A percentile compares a stretch with the other conserved stretches of the same genome.
These are phyloP conservation scores for Drosophila orena DNA, from an alignment of 1,140 invertebrate species.

Conservation along the genomic window DNA sequence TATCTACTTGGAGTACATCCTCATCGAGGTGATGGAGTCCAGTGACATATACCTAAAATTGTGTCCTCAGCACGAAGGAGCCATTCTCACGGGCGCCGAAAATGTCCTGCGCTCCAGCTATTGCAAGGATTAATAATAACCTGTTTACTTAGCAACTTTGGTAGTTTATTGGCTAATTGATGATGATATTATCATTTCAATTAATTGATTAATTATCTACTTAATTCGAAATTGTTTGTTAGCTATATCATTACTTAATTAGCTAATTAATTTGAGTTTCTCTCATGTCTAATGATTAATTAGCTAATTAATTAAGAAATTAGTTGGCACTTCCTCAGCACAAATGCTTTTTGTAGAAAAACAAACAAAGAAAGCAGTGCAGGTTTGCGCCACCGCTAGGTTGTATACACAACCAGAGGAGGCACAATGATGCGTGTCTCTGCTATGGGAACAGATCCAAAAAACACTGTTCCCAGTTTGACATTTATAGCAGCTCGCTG, in stretches of 20 bases:
- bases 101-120: constrained; percentile 86
- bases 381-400: neutral
- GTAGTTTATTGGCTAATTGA: neutral
- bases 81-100: constrained; percentile 86
- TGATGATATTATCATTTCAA: neutral
- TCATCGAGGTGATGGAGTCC: constrained; percentile 89
- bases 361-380: neutral
- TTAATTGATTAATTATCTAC: neutral
- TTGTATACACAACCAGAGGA: no score
- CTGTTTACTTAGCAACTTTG: neutral
- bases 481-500: constrained; percentile 6
- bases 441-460: neutral
- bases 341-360: neutral
- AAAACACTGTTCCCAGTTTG: neutral
- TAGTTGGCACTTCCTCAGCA: neutral
- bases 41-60: constrained; percentile 86
- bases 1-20: constrained; percentile 89
- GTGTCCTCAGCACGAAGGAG: constrained; percentile 86
- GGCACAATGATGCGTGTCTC: neutral
- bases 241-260: neutral
- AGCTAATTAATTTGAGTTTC: neutral
- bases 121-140: constrained; percentile 76
- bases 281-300: constrained; percentile 3
- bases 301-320: constrained; percentile 6
- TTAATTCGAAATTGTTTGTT: neutral